Base-by-base conservation (phyloP, 2,113 vertebrate genomes). In the Amblyornis subalaris region DNA sequence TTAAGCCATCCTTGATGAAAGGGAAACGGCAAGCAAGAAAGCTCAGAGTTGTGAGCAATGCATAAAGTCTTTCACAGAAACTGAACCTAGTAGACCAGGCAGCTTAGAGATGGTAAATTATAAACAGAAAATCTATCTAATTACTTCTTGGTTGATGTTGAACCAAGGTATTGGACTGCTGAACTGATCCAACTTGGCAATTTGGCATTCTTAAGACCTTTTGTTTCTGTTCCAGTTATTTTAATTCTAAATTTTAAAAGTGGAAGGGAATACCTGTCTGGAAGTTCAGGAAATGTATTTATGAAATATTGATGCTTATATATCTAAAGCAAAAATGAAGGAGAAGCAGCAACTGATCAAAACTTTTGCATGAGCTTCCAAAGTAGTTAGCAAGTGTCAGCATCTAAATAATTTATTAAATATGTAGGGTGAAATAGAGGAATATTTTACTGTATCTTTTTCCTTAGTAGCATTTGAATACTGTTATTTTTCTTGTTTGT, bases 401-500 rank as follows among this genome's bases (percentile, higher is more conserved):
- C 19, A 17, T 55, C 66, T 73, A 85, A 86, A 91, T 70, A 8
- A 74, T 25, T 78, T 66, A 93, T 79, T 85, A 86, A 94, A 65
- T 71, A 57, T 67, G 55, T 57, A 65, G 7, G 12, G 14, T 48
- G 14, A 74, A 87, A 89, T n/a, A 65, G 13, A 62, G 28, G 20
- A 74, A 75, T 42, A 61, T 1, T 94, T 88, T 71, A 25, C 24
- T 53, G 20, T 81, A 79, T 66, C 23, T 15, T 92, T 91, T 94
- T 78, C 66, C 79, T 85, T 76, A 45, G 50, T 31, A 66, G 7
- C 35, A 53, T 83, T 91, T 92, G n/a, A 76, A 74, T 60, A 44
- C 13, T 69, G 50, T 26, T 82, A 10, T 86, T 83, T 91, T 92
- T 74, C 83, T 85, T 93, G 75, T 94, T 88, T 92, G 26, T 86